Evolutionary conservation across 2,113 vertebrate species (phyloP), one percentile per base, ranked within the genome.

Genomic region (Orycteropus afer): DNA sequence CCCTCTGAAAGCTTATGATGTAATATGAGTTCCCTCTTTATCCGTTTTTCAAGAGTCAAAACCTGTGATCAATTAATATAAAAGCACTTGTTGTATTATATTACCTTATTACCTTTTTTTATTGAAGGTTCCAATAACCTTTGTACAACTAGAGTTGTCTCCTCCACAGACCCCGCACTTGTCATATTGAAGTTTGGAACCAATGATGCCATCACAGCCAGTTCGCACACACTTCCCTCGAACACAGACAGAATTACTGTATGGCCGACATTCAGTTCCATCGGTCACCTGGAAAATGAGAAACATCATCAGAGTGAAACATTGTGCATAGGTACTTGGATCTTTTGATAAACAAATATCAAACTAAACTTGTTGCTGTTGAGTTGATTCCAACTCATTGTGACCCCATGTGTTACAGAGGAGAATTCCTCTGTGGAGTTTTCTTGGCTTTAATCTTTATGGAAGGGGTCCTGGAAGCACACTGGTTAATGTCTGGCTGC

Each of bases 101-200:
- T n/a, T n/a, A n/a, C n/a, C n/a, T n/a, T n/a, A 47, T 96, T 98
- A 99, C 99, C 99, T 99, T 97, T 98, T 99, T 94, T 99, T 99
- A 88, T 99, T 99, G 95, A 99, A 99, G 96, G 99, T 99, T 42
- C 99, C 99, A 71, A 99, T 97, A 32, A 99, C 98, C 67, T 99
- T 99, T 10, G 99, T 98, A 88, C 99, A 99, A 83, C 99, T 99
- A 37, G 98, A 99, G 95, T 99, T 99, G 97, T 99, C 99, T 13
- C 99, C 99, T 80, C 99, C 99, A 42, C 99, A 99, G 23, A 99
- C 97, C 0, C 99, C 99, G 1, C 99, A 99, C 90, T 99, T 99
- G 97, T 99, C 99, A 14, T 99, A 99, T 94, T 99, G 99, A n/a
- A 99, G 99, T 97, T 99, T 99, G 71, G 99, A 99, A 13, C 99